Evolutionary conservation across 2,113 vertebrate genomes (phyloP).

Genomic region (Leucoraja erinaceus): DNA sequence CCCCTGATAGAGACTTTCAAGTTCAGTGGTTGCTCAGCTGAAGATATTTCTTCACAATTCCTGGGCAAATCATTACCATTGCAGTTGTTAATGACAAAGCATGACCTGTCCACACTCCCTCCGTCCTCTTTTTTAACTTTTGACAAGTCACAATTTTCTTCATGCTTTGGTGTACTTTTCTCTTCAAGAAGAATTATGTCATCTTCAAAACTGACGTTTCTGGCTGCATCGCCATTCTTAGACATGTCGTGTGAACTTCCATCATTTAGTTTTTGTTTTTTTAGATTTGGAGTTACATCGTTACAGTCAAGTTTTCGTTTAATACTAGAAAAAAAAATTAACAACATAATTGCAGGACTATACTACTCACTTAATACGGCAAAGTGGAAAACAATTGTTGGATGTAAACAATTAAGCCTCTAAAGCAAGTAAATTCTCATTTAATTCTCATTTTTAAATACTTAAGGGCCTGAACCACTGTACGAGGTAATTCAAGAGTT

Average conservation of each 20-base stretch:
- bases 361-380: no score
- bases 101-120: constrained; percentile 43
- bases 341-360: neutral
- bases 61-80: constrained; percentile 33
- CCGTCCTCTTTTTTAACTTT: constrained; percentile 59
- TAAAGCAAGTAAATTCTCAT: constrained; percentile 40
- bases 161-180: constrained; percentile 70
- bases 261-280: constrained; percentile 52
- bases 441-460: constrained; percentile 21
- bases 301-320: constrained; percentile 53
- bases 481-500: no score
- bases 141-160: constrained; percentile 47
- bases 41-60: constrained; percentile 45
- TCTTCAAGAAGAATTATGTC: constrained; percentile 74
- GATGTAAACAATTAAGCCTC: neutral
- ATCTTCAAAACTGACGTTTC: constrained; percentile 50
- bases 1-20: constrained; percentile 56
- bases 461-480: constrained; percentile 33
- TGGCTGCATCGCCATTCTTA: constrained; percentile 47
- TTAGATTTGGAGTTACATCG: constrained; percentile 47
- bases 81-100: constrained; percentile 27
- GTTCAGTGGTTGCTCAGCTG: constrained; percentile 59
- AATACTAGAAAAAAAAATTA: constrained; percentile 20
- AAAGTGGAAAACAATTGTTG: neutral
- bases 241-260: neutral